These are phyloP conservation scores for Byasa hedistus DNA, from an alignment of 2,888 invertebrate species.

Conservation along the genomic window DNA sequence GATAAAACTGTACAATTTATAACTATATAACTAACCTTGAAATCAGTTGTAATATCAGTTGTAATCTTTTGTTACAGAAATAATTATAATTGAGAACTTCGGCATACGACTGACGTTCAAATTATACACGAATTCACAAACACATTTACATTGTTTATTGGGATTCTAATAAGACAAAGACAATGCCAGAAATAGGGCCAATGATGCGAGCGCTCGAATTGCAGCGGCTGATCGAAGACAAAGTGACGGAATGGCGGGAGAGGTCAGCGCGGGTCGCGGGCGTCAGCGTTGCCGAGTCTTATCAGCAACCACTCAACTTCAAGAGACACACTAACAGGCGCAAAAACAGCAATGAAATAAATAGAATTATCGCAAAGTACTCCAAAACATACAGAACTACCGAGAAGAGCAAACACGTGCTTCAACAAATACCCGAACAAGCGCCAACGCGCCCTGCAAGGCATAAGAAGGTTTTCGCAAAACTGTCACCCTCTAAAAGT, in stretches of 20 bases:
- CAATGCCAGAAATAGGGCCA: conserved; percentile 73
- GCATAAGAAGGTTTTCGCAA: conserved; percentile 46
- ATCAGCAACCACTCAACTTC: conserved; percentile 76
- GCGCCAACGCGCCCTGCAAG: conserved; percentile 63
- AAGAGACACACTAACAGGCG: conserved; percentile 74
- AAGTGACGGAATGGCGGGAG: conserved; percentile 76
- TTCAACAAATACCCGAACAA: conserved; percentile 46
- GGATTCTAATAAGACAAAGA: conserved; percentile 38
- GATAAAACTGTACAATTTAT: neutral
- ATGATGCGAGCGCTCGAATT: conserved; percentile 76
- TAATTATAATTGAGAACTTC: neutral
- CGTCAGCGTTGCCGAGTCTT: conserved; percentile 71
- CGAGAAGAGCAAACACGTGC: conserved; percentile 47
- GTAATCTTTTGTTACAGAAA: conserved; percentile 13
- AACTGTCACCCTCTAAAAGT: conserved; percentile 62
- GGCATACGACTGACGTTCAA: neutral
- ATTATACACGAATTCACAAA: conserved; percentile 34
- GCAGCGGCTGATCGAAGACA: conserved; percentile 75
- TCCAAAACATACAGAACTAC: conserved; percentile 67
- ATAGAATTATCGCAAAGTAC: conserved; percentile 78
- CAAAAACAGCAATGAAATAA: conserved; percentile 77
- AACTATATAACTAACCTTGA: neutral
- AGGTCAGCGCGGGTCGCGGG: conserved; percentile 73
- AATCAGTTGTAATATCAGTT: neutral
- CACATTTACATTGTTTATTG: conserved; percentile 30